Base-by-base conservation (phyloP, 2,888 invertebrate genomes). In the Hydropsyche betteni region DNA sequence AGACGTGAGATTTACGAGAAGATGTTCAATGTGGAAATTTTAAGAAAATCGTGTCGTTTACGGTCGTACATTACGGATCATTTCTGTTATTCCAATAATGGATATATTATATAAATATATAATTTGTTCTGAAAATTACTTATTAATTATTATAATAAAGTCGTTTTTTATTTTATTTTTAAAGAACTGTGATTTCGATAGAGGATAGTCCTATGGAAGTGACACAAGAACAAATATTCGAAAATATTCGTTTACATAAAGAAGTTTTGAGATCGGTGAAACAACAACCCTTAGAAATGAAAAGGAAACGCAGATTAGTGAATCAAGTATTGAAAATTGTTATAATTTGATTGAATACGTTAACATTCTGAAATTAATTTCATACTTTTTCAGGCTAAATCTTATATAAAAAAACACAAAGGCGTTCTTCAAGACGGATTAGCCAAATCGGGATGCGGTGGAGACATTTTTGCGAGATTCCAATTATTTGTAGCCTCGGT, bases 211-310 rank as follows among this genome's bases (percentile, higher is more conserved):
- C 86, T 55, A 85, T 88, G 77, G 87, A 88, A 81, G 91, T 92
- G 80, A 91, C 92, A 0, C 93, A 96, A 82, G 95, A 96, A 82
- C 94, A 95, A 85, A 95, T 96, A 80, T 94, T 94, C 82, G 96
- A 96, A 84, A 96, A 95, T 82, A 92, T 97, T 77, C 92, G 93
- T 80, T 85, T 97, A 50, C 96, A 97, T 84, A 97, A 97, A 83
- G 97, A 97, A 84, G 95, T 97, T 0, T 86, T 97, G 78, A 92
- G 93, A 79, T 94, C 92, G 64, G 94, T 96, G 10, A 95, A 94
- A 82, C 90, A 93, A 81, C 94, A 95, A 82, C 95, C 95, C 2
- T 92, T 95, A 89, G 91, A 91, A 38, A 92, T 96, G 89, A 86
- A 93, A 74, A 90, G 93, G 81, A 96, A 96, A 82, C 86, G 96